These are phyloP conservation scores for Danio jaintianensis DNA, from an alignment of 2,797 vertebrate genomes.

Conservation along the genomic window DNA sequence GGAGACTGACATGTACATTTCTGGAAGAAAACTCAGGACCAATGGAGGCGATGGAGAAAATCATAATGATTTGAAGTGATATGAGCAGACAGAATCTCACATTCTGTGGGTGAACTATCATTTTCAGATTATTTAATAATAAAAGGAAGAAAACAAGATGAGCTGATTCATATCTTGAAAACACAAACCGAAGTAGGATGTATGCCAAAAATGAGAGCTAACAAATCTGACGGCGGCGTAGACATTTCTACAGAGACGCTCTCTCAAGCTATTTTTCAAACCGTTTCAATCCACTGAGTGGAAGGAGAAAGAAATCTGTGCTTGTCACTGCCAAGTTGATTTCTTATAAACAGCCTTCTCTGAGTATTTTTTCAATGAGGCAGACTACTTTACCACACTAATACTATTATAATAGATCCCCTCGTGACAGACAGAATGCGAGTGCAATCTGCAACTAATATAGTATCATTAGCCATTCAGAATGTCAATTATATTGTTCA, in stretches of 20 bases:
- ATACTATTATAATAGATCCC: slow-evolving; percentile 52
- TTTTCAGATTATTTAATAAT: neutral
- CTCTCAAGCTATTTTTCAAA: slow-evolving; percentile 22
- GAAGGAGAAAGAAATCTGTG: slow-evolving; percentile 26
- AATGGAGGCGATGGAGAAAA: neutral
- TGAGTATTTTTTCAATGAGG: slow-evolving; percentile 27
- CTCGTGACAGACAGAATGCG: slow-evolving; percentile 42
- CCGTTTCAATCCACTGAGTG: slow-evolving; percentile 2
- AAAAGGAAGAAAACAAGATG: neutral
- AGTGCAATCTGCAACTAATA: slow-evolving; percentile 51
- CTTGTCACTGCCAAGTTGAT: slow-evolving; percentile 34
- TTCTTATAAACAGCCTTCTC: slow-evolving; percentile 25
- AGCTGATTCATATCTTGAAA: slow-evolving; percentile 15
- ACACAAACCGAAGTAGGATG: neutral
- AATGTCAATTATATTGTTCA: slow-evolving; percentile 52
- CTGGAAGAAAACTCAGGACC: no score
- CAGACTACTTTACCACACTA: slow-evolving; percentile 48
- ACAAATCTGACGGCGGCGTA: neutral
- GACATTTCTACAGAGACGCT: slow-evolving; percentile 21
- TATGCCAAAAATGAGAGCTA: neutral
- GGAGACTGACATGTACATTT: no score
- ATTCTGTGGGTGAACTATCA: slow-evolving; percentile 1
- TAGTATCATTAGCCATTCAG: slow-evolving; percentile 50
- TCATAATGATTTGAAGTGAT: neutral
- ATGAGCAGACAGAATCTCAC: neutral